Evolutionary conservation across 2,888 invertebrate species (phyloP).

Genomic region (Zygogramma bicolorata): DNA sequence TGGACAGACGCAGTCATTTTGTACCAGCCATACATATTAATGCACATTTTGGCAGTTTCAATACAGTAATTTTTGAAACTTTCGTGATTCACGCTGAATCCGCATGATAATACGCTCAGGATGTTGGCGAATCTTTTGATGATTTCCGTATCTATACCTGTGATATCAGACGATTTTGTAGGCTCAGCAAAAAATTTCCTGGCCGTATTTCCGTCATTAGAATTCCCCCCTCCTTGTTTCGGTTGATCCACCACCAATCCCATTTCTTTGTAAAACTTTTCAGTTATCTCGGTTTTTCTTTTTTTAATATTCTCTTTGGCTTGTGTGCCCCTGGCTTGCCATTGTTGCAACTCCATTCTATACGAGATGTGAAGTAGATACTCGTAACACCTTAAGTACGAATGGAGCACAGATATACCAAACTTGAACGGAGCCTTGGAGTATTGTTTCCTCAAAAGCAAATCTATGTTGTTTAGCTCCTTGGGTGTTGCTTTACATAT

Average conservation of each 20-base stretch:
- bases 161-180: conserved; percentile 17
- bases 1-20: conserved; percentile 4
- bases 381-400: background rate
- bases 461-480: too few species aligned
- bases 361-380: conserved; percentile 22
- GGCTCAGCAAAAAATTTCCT: conserved; percentile 34
- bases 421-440: background rate
- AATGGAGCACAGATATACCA: conserved; percentile 5
- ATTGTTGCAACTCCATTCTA: conserved; percentile 21
- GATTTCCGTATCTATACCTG: conserved; percentile 21
- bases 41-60: conserved; percentile 7
- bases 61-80: conserved; percentile 16
- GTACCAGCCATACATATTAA: background rate
- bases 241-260: conserved; percentile 42
- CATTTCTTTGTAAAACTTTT: conserved; percentile 43
- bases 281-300: conserved; percentile 38
- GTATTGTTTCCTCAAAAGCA: too few species aligned
- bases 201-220: conserved; percentile 45
- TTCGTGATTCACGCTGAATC: conserved; percentile 13
- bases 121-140: conserved; percentile 24
- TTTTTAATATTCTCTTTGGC: conserved; percentile 28
- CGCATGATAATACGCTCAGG: conserved; percentile 20
- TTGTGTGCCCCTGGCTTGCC: conserved; percentile 20
- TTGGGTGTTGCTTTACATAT: background rate
- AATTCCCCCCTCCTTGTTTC: conserved; percentile 41